Evolutionary conservation across 2,888 invertebrate genomes (phyloP).

Genomic region (Megamerina dolium): DNA sequence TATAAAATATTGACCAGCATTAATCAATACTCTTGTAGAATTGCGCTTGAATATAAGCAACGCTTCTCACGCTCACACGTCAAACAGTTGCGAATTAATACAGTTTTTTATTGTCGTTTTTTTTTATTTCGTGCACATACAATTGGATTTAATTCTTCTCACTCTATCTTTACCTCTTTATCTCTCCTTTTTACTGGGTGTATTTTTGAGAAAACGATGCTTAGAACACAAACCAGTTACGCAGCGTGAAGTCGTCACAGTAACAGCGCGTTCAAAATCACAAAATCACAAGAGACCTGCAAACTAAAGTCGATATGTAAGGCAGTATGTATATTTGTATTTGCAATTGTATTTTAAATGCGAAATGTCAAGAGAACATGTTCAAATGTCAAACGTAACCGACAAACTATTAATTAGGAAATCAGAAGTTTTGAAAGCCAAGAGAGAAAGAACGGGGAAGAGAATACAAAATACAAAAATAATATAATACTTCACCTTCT

Average conservation of each 20-base stretch:
- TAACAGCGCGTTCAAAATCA: neutral
- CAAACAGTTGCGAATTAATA: too few species aligned
- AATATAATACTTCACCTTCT: too few species aligned
- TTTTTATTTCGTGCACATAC: too few species aligned
- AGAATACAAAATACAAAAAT: slow-evolving; percentile 21
- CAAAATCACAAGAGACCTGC: neutral
- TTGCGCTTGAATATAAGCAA: neutral
- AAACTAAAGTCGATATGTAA: neutral
- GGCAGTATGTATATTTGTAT: neutral
- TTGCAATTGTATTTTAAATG: slow-evolving; percentile 7
- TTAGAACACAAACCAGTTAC: slow-evolving; percentile 4
- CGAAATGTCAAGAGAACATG: slow-evolving; percentile 43
- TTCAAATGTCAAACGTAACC: slow-evolving; percentile 42
- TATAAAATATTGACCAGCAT: slow-evolving; percentile 6
- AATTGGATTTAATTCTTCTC: too few species aligned
- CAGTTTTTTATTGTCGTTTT: too few species aligned
- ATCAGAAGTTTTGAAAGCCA: too few species aligned
- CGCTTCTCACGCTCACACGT: slow-evolving; percentile 12
- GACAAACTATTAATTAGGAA: slow-evolving; percentile 47
- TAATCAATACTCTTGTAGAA: slow-evolving; percentile 11
- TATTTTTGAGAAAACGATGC: too few species aligned
- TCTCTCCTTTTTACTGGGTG: too few species aligned
- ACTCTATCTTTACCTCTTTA: too few species aligned
- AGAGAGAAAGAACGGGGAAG: neutral
- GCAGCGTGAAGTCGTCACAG: slow-evolving; percentile 2